These are phyloP conservation scores for Drosophila kambysellisi DNA, from an alignment of 2,888 invertebrate genomes.

Conservation along the genomic window DNA sequence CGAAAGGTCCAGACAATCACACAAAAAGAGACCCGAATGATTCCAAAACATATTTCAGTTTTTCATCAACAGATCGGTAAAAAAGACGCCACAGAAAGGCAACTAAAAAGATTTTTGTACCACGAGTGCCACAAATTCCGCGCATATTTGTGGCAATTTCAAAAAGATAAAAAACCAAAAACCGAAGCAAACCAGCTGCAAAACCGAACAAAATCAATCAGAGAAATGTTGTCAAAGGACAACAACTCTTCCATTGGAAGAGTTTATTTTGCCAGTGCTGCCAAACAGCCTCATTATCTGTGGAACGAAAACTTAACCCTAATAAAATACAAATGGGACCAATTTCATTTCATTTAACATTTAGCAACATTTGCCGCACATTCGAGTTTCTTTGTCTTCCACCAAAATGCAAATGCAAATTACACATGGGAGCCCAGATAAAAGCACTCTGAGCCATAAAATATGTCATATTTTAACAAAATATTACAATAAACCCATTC, in stretches of 20 bases:
- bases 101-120: slow-evolving; percentile 53
- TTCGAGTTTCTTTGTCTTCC: slow-evolving; percentile 33
- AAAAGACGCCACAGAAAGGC: slow-evolving; percentile 46
- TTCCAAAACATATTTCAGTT: slow-evolving; percentile 56
- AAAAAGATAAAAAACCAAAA: slow-evolving; percentile 40
- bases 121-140: slow-evolving; percentile 73
- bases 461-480: slow-evolving; percentile 84
- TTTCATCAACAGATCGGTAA: slow-evolving; percentile 26
- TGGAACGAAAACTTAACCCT: slow-evolving; percentile 61
- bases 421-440: slow-evolving; percentile 70
- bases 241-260: background rate
- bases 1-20: slow-evolving; percentile 45
- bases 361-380: slow-evolving; percentile 41
- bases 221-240: slow-evolving; percentile 19
- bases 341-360: slow-evolving; percentile 80
- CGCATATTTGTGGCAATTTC: slow-evolving; percentile 72
- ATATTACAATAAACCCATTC: slow-evolving; percentile 83
- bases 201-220: slow-evolving; percentile 47
- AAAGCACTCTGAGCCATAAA: slow-evolving; percentile 82
- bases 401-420: slow-evolving; percentile 65
- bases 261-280: slow-evolving; percentile 20
- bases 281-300: slow-evolving; percentile 52
- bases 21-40: slow-evolving; percentile 50
- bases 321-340: slow-evolving; percentile 83
- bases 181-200: background rate